Percentiles rank a stretch among this genome's conserved stretches.
These are phyloP conservation scores for Anoplopoma fimbria DNA, from an alignment of 2,113 vertebrate species.

Conservation along the genomic window DNA sequence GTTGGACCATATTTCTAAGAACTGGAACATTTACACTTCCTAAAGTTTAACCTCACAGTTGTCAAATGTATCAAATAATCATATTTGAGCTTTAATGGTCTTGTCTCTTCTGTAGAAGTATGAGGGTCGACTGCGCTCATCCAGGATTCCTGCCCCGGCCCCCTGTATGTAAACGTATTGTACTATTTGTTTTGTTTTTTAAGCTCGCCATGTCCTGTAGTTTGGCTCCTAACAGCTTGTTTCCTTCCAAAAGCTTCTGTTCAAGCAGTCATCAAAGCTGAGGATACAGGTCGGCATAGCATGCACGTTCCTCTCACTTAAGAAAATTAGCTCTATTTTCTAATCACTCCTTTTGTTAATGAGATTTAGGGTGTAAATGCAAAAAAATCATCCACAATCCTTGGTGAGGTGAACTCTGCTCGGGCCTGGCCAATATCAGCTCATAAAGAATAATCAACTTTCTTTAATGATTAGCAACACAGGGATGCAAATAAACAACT, in stretches of 20 bases:
- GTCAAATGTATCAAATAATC: not conserved
- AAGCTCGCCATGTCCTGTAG: not conserved
- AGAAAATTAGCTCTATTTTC: not conserved
- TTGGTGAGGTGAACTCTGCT: not conserved
- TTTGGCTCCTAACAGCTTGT: slow-evolving; percentile 31
- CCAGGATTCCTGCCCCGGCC: slow-evolving; percentile 76
- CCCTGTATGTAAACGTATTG: slow-evolving; percentile 71
- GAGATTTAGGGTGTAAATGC: not conserved
- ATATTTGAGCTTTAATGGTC: not conserved
- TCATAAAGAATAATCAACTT: not conserved
- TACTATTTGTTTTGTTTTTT: not conserved
- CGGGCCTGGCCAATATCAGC: not conserved
- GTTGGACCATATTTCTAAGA: not conserved
- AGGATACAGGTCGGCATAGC: slow-evolving; percentile 77
- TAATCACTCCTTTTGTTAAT: slow-evolving; percentile 15
- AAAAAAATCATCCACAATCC: not conserved
- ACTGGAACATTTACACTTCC: not conserved
- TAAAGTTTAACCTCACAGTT: not conserved
- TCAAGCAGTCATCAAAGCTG: slow-evolving; percentile 36
- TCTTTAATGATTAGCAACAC: not conserved
- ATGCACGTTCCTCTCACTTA: slow-evolving; percentile 51
- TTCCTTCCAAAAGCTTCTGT: slow-evolving; percentile 70
- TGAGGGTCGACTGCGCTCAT: slow-evolving; percentile 71
- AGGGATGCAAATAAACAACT: not conserved
- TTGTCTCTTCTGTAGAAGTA: slow-evolving; percentile 68